Base-by-base conservation (phyloP, 2,797 vertebrate genomes). In the Chelon labrosus region DNA sequence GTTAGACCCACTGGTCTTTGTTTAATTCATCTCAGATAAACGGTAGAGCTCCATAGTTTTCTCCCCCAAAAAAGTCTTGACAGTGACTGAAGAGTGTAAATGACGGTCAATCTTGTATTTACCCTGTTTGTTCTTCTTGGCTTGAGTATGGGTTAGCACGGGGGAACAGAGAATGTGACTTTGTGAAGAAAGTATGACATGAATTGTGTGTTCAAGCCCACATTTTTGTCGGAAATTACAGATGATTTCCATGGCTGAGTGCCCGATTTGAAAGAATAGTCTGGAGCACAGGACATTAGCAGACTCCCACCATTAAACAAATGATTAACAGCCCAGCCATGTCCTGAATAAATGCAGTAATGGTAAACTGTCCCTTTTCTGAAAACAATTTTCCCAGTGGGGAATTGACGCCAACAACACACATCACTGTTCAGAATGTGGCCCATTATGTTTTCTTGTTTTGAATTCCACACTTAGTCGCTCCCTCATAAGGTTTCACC, bases 41-140 rank as follows among this genome's bases (percentile, higher is more conserved):
- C n/a, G 37, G 5, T 25, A 17, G 9, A 0, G 1, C 5, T 5
- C 25, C 27, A 19, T 8, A 17, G 17, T 50, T 67, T 44, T 50
- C 51, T 17, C 39, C 39, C 5, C 63, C 4, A 47, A 47, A n/a
- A 65, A 49, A 38, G 65, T 73, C 73, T 80, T 67, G 11, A 52
- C 39, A 59, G 38, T 64, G 63, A 69, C 35, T 16, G 13, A 0
- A 5, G 35, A 16, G 17, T 59, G 59, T 42, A 68, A 63, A 69
- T 70, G 72, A 66, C 65, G 11, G 7, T 70, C 73, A 70, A 70
- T 69, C 65, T 57, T 53, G 31, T 58, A 69, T 52, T 66, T 57
- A 73, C 61, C 59, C 73, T 20, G 52, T 72, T 74, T 83, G 70
- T 38, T 49, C 58, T 67, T 10, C 9, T 75, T 64, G 70, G 38